Evolutionary conservation across 2,113 vertebrate species (phyloP), one percentile per base, ranked within the genome.

Genomic region (Triplophysa siluroides): DNA sequence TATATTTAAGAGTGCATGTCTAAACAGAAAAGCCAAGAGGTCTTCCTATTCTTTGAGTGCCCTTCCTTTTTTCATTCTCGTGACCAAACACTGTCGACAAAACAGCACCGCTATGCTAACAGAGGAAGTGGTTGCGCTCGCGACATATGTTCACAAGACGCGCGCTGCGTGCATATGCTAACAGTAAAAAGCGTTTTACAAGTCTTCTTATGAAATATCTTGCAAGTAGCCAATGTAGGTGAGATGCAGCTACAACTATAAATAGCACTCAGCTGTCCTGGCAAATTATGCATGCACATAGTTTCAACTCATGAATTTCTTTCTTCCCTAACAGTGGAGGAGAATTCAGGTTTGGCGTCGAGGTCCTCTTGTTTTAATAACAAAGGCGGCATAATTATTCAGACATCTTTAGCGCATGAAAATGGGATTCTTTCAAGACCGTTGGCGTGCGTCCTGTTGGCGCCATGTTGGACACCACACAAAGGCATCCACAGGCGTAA

Each of bases 381-480:
- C 70, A 69, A 90, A 91, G 81, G 85, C 83, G 23, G 85, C 81
- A 78, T 89, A 87, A 91, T 90, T 92, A 88, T 87, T 90, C 87
- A 84, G 83, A 82, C 86, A 83, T 86, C 87, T 89, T 90, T 84
- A 79, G 87, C 82, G 81, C 81, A 78, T 85, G 87, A 86, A 91
- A 92, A 87, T 82, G 75, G 88, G 89, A 82, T 88, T 86, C 84
- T 87, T 91, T 89, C 85, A 90, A 86, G 89, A 83, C 80, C 68
- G 83, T 84, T 91, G 91, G 90, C 91, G 26, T 56, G 77, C 24
- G 63, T 90, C 89, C 87, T 90, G 84, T 89, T 92, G 90, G 91
- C 89, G 90, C 73, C 69, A 26, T 73, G 73, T 56, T 71, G 33
- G 81, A 76, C 78, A 47, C 75, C 70, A 84, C 89, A 92, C 87